Percentiles rank a stretch among this genome's conserved stretches.
Conservation (phyloP, 2,113 vertebrate genomes). For the Lampris megalopsis region DNA sequence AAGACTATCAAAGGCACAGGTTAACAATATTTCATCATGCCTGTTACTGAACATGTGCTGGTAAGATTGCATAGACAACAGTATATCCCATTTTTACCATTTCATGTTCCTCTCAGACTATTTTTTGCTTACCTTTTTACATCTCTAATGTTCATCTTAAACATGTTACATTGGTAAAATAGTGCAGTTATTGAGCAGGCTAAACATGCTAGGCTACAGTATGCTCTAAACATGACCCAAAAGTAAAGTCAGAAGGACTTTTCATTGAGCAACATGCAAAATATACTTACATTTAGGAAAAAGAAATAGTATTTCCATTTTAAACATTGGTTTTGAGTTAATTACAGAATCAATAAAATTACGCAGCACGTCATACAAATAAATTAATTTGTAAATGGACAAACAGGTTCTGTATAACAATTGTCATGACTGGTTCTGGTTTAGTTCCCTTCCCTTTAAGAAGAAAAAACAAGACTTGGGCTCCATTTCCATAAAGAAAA, state of each 20-base stretch:
- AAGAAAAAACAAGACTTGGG: background rate
- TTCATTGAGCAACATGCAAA: background rate
- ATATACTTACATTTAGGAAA: background rate
- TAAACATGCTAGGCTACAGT: background rate
- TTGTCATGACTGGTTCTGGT: conserved; percentile 7
- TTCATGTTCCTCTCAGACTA: background rate
- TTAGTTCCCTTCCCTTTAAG: background rate
- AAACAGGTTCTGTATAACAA: background rate
- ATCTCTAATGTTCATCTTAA: too few species aligned
- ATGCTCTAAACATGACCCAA: background rate
- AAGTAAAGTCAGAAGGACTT: background rate
- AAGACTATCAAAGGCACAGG: conserved; percentile 60
- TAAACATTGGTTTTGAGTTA: background rate
- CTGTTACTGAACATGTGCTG: conserved; percentile 46
- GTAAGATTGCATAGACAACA: conserved; percentile 18
- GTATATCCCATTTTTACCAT: background rate
- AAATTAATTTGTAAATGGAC: background rate
- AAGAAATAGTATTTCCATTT: background rate
- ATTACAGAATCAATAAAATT: background rate
- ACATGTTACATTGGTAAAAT: background rate
- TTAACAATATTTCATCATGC: conserved; percentile 16
- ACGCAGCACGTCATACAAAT: background rate
- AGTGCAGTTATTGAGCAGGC: too few species aligned
- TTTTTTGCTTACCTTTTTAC: too few species aligned
- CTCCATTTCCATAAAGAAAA: background rate